Evolutionary conservation across 2,113 vertebrate genomes (phyloP).

Genomic region (Vombatus ursinus): DNA sequence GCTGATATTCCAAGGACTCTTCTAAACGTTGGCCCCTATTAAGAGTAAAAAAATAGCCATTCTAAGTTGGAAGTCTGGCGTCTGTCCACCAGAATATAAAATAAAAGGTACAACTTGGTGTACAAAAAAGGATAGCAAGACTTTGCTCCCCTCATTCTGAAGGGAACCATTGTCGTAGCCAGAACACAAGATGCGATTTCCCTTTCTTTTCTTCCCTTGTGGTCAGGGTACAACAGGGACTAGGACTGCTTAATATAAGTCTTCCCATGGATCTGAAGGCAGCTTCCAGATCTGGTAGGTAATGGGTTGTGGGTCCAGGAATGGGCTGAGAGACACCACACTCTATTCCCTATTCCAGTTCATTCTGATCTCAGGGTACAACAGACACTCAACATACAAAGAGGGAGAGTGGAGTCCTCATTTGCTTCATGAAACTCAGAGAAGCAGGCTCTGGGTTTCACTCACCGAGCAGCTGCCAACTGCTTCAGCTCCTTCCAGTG

Average conservation of each 20-base stretch:
- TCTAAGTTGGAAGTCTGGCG: no score
- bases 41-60: neutral
- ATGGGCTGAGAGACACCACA: neutral
- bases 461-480: conserved; percentile 92
- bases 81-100: neutral
- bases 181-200: neutral
- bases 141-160: neutral
- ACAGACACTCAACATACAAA: neutral
- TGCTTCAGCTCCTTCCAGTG: conserved; percentile 98
- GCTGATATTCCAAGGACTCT: conserved; percentile 99
- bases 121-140: neutral
- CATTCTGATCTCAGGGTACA: neutral
- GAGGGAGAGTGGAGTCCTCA: accelerated
- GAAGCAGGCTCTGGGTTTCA: neutral
- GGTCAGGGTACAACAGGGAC: accelerated
- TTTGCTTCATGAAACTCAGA: neutral
- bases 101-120: neutral
- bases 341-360: no score
- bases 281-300: neutral
- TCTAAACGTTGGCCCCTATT: conserved; percentile 94
- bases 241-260: accelerated
- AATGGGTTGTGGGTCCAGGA: accelerated
- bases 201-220: neutral
- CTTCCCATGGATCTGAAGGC: neutral
- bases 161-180: no score